Conservation (phyloP, 2,113 vertebrate genomes). For the Cardinalis cardinalis region DNA sequence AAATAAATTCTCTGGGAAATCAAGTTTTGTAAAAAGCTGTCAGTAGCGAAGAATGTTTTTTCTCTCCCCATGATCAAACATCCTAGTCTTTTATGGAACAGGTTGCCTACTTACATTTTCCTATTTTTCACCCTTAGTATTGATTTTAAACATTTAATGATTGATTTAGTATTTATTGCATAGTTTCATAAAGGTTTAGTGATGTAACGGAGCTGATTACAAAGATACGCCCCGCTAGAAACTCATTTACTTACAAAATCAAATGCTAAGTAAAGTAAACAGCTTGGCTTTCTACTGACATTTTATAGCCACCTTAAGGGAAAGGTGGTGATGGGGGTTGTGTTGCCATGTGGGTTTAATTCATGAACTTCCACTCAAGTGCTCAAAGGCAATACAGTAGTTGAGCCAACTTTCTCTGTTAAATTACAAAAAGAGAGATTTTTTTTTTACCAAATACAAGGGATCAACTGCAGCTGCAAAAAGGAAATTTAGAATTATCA, state of each 20-base stretch:
- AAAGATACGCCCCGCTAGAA: conserved; percentile 65
- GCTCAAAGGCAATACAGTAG: conserved; percentile 71
- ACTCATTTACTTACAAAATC: conserved; percentile 73
- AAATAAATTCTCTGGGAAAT: neutral
- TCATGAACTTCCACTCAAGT: conserved; percentile 67
- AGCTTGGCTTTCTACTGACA: conserved; percentile 69
- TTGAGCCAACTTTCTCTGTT: conserved; percentile 72
- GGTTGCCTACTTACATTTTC: neutral
- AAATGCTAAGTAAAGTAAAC: conserved; percentile 76
- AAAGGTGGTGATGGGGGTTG: conserved; percentile 63
- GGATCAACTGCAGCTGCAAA: conserved; percentile 78
- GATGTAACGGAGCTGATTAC: conserved; percentile 56
- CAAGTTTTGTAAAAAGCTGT: neutral
- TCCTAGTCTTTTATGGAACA: neutral
- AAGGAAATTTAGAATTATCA: conserved; percentile 84
- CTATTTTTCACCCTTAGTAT: neutral
- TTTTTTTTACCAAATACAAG: conserved; percentile 62
- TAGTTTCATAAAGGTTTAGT: conserved; percentile 64
- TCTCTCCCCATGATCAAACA: neutral
- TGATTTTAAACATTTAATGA: conserved; percentile 52
- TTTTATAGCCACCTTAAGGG: conserved; percentile 74
- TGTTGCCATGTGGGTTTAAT: conserved; percentile 79
- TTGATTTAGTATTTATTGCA: conserved; percentile 68
- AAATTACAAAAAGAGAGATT: conserved; percentile 54
- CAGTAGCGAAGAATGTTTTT: neutral